Conservation (phyloP, 2,797 vertebrate genomes). For the Pygocentrus nattereri region DNA sequence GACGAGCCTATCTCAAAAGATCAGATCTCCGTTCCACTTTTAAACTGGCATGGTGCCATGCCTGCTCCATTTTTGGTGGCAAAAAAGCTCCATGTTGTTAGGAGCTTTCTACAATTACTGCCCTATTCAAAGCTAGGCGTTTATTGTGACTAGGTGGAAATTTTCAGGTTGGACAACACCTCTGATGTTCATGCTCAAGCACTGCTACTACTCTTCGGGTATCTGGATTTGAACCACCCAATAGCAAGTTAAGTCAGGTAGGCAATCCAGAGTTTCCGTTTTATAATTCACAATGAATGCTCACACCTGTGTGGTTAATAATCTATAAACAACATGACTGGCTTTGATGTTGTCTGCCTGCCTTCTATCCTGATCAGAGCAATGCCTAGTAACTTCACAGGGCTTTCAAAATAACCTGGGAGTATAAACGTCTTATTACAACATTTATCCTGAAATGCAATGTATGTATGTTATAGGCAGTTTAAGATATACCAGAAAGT, state of each 20-base stretch:
- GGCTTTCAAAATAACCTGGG: background rate
- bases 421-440: background rate
- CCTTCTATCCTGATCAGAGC: background rate
- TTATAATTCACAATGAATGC: background rate
- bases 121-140: conserved; percentile 13
- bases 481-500: background rate
- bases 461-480: background rate
- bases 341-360: background rate
- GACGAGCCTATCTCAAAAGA: conserved; percentile 22
- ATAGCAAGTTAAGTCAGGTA: background rate
- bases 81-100: conserved; percentile 9
- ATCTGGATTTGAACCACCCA: background rate
- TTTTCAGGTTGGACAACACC: background rate
- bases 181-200: background rate
- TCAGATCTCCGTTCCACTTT: conserved; percentile 28
- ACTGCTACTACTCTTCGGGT: background rate
- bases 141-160: background rate
- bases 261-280: background rate
- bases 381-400: background rate
- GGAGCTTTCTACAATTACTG: background rate
- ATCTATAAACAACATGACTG: background rate
- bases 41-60: conserved; percentile 9
- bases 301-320: background rate
- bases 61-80: conserved; percentile 5
- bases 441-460: background rate